phyloP scores from a whole-genome alignment of 2,113 vertebrate species.

The Sciurus niger region DNA sequence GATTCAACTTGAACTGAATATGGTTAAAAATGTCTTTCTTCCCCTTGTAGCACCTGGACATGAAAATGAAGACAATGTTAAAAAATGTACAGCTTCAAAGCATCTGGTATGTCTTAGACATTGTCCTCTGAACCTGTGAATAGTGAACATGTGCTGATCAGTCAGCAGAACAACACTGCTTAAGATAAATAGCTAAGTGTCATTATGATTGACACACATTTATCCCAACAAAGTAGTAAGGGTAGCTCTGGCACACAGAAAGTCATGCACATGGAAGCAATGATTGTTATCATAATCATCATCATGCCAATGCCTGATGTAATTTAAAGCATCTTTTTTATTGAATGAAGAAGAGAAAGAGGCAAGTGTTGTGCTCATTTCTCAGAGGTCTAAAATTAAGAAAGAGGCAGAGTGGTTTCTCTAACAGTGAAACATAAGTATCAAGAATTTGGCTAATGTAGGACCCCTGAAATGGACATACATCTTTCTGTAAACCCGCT shows the following conservation, averaged over 20 bases:
- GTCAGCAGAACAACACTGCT: neutral
- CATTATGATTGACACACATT: neutral
- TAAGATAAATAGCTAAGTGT: constrained; percentile 11
- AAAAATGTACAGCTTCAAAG: neutral
- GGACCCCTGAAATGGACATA: neutral
- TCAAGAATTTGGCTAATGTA: neutral
- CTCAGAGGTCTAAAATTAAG: neutral
- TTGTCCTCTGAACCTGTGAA: neutral
- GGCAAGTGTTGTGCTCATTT: neutral
- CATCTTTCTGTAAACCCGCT: neutral
- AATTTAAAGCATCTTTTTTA: neutral
- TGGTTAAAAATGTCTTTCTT: neutral
- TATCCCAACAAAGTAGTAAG: neutral
- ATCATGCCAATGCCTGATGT: neutral
- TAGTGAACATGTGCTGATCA: neutral
- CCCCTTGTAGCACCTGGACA: neutral
- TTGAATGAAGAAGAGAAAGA: neutral
- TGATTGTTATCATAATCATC: neutral
- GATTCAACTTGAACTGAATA: neutral
- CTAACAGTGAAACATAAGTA: neutral
- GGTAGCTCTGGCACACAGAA: neutral
- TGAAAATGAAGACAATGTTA: neutral
- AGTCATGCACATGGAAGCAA: neutral
- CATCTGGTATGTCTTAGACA: neutral
- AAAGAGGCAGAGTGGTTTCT: neutral